phyloP scores from a whole-genome alignment of 2,797 vertebrate species.

The Galagoides demidoff region DNA sequence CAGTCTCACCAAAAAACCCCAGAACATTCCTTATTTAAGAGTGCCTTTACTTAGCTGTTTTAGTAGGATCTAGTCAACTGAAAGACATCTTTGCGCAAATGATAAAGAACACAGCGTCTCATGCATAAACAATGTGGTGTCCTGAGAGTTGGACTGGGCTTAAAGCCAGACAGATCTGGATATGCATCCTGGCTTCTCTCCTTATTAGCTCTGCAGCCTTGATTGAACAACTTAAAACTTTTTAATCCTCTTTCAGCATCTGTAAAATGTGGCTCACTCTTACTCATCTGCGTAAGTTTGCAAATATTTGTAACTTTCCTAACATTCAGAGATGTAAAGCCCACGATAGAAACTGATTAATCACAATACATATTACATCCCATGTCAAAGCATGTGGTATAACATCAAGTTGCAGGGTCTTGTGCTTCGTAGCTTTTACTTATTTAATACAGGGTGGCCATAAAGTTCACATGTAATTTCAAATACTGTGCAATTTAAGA shows the following conservation, averaged over 20 bases:
- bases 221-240: neutral
- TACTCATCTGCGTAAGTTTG: neutral
- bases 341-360: neutral
- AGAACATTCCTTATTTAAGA: conserved; percentile 11
- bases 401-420: neutral
- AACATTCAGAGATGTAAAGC: neutral
- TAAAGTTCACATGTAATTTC: no score
- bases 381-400: neutral
- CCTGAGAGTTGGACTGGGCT: neutral
- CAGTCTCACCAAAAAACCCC: neutral
- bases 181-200: neutral
- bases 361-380: neutral
- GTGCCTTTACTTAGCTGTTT: neutral
- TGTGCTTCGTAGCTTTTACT: neutral
- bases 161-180: neutral
- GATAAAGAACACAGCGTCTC: neutral
- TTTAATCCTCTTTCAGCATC: neutral
- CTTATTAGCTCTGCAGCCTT: neutral
- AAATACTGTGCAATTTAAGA: no score
- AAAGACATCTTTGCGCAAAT: conserved; percentile 31
- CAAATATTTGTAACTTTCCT: conserved; percentile 1
- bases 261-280: neutral
- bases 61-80: conserved; percentile 23
- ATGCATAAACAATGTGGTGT: neutral
- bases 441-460: neutral